Evolutionary conservation across 2,797 vertebrate species (phyloP), one percentile per base, ranked within the genome.

Genomic region (Halcyon smyrnensis): DNA sequence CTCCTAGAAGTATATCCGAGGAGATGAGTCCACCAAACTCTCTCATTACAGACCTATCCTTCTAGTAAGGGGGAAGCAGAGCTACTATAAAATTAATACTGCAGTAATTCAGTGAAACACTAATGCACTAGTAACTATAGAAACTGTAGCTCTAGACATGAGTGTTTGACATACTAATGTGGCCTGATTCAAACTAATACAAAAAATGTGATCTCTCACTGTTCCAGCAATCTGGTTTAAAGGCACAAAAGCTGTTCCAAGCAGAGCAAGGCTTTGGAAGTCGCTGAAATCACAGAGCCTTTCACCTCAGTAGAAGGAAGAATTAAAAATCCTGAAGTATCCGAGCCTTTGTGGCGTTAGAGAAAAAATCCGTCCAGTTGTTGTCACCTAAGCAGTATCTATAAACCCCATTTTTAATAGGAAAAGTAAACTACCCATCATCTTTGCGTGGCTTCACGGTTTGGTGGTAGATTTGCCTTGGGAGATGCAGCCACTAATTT

Each of bases 111-210:
- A 74, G 32, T 89, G 75, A 45, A 83, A 83, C 64, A 51, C 45
- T 69, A 84, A 63, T 78, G 73, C 63, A 69, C 6, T 4, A 91
- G 93, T 88, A 95, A 85, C 93, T 92, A 84, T 90, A 96, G 93
- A 94, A 97, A 92, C 91, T 92, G 80, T 39, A 90, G 79, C 64
- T 89, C 79, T 51, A 86, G 73, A 50, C 64, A 11, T 6, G 56
- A 90, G 34, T 48, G n/a, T 84, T 77, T 21, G 27, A 90, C 59
- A 73, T 79, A 48, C 24, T 77, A 25, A 88, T 80, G 63, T 88
- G 68, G 65, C 64, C 75, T 32, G 19, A 57, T 79, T 85, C 43
- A 36, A 93, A 77, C 63, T 74, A 37, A 45, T 63, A 59, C 0
- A 30, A 64, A 59, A 73, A 74, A 79, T 46, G 30, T 27, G 64